Conservation (phyloP, 2,797 vertebrate genomes). For the Chloroceryle inda region DNA sequence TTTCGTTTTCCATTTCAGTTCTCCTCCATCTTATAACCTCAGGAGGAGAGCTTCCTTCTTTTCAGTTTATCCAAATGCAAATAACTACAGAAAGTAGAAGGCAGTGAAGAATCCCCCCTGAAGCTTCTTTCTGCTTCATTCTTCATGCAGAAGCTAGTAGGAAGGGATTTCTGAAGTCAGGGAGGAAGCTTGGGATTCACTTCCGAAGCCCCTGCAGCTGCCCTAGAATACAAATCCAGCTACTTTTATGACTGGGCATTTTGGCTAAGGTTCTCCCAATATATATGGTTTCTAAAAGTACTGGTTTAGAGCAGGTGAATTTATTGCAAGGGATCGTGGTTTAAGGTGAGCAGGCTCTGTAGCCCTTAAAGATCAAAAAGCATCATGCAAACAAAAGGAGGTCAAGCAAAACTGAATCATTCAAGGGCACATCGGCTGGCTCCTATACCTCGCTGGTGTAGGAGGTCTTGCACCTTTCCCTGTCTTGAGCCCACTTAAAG, state of each 20-base stretch:
- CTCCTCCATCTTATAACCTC: conserved; percentile 44
- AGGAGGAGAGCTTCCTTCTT: conserved; percentile 3
- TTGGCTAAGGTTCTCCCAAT: neutral
- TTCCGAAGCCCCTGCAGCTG: neutral
- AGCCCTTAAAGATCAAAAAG: neutral
- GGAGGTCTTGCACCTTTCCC: rapidly evolving
- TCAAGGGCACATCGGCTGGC: neutral
- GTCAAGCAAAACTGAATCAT: neutral
- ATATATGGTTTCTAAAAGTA: neutral
- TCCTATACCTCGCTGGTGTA: neutral
- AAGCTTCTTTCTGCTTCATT: neutral
- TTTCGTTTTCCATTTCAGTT: conserved; percentile 57
- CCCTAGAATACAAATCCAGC: neutral
- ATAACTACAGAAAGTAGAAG: neutral
- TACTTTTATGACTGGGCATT: neutral
- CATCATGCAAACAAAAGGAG: neutral
- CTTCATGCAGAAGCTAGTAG: neutral
- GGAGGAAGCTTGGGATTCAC: neutral
- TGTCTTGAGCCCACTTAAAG: neutral
- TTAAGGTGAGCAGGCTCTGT: neutral
- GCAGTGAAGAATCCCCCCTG: neutral
- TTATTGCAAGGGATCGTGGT: neutral
- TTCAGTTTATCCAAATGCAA: neutral
- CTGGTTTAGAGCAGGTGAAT: neutral
- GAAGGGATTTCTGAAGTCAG: neutral